Conservation (phyloP, 2,888 invertebrate species). For the Rhagium mordax region DNA sequence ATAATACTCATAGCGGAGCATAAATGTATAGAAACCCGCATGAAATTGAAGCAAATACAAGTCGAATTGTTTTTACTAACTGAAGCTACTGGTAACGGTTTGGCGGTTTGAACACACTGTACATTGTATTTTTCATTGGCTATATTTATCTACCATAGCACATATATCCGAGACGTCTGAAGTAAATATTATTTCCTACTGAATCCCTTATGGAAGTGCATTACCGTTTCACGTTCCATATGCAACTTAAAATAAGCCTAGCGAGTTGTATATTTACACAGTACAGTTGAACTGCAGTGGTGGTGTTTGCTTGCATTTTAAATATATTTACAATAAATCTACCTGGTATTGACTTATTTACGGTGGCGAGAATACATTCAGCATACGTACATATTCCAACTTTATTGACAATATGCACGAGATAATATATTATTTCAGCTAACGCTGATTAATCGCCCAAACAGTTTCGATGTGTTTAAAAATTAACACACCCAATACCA, state of each 20-base stretch:
- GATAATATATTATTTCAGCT: neutral
- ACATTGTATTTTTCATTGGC: no score
- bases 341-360: neutral
- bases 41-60: neutral
- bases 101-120: no score
- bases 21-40: no score
- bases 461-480: conserved; percentile 3
- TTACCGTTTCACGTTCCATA: no score
- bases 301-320: neutral
- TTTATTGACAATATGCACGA: neutral
- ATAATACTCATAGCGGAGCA: no score
- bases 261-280: neutral
- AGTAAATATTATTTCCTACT: no score
- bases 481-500: conserved; percentile 3
- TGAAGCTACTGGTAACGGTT: no score
- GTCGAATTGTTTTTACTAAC: no score
- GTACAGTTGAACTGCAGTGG: neutral
- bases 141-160: no score
- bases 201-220: no score
- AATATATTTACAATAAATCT: neutral
- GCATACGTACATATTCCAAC: neutral
- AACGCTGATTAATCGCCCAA: neutral
- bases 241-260: neutral
- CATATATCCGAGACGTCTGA: no score
- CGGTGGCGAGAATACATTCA: neutral